phyloP scores from a whole-genome alignment of 2,797 vertebrate species.

The Sebastes matsubarae region DNA sequence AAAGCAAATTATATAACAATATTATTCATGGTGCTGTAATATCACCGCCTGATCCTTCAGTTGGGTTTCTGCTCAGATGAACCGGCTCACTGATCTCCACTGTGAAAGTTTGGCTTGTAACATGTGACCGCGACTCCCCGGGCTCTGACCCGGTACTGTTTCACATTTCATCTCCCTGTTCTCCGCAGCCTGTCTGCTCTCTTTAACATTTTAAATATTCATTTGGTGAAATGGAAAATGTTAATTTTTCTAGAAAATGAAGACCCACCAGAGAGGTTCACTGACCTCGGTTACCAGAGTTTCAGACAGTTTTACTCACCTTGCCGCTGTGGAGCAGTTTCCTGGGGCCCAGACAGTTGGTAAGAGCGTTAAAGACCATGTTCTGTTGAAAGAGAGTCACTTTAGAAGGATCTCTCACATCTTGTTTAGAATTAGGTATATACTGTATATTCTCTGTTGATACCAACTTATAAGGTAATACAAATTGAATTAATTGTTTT shows the following conservation, averaged over 20 bases:
- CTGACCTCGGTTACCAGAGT: neutral
- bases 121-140: neutral
- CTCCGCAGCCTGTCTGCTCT: neutral
- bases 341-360: conserved; percentile 96
- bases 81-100: neutral
- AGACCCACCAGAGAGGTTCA: no score
- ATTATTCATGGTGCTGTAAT: neutral
- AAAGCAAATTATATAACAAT: neutral
- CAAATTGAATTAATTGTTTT: neutral
- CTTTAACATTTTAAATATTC: conserved; percentile 5
- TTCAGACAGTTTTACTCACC: conserved; percentile 43
- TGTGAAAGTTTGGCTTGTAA: neutral
- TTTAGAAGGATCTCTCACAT: neutral
- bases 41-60: neutral
- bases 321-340: conserved; percentile 95
- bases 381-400: conserved; percentile 74
- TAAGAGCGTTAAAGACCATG: conserved; percentile 94
- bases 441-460: neutral
- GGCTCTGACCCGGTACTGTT: neutral
- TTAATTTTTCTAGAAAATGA: neutral
- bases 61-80: neutral
- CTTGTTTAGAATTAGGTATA: neutral
- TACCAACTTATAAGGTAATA: neutral
- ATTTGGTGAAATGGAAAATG: neutral
- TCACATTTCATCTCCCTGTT: neutral